phyloP scores from a whole-genome alignment of 2,888 invertebrate genomes.

The Camptogramma bilineatum region DNA sequence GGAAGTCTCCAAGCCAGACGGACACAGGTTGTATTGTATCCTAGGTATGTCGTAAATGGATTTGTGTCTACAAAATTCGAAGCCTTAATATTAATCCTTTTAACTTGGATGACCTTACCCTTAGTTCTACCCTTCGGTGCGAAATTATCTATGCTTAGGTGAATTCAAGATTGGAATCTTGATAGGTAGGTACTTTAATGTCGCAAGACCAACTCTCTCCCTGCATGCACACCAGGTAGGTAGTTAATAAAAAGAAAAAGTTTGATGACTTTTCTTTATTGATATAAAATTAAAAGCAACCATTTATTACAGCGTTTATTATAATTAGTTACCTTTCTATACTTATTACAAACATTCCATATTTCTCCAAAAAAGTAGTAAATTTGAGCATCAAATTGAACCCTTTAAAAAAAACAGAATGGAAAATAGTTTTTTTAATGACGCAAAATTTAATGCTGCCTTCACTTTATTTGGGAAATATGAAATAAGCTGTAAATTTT shows the following conservation, averaged over 20 bases:
- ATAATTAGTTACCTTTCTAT: constrained; percentile 66
- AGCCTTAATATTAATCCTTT: too few species aligned
- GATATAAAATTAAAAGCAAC: constrained; percentile 84
- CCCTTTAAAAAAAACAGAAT: too few species aligned
- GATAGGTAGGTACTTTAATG: too few species aligned
- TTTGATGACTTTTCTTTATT: constrained; percentile 67
- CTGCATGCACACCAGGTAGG: neutral
- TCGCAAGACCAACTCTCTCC: too few species aligned
- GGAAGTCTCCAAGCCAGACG: neutral
- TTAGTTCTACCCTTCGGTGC: too few species aligned
- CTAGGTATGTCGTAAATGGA: too few species aligned
- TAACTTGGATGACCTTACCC: too few species aligned
- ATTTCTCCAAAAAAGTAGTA: neutral
- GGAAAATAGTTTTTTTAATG: too few species aligned
- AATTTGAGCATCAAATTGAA: too few species aligned
- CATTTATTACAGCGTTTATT: constrained; percentile 80
- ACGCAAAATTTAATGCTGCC: neutral
- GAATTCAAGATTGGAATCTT: too few species aligned
- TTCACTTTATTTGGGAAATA: constrained; percentile 1
- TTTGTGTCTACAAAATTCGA: too few species aligned
- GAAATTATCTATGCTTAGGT: too few species aligned
- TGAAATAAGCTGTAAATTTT: constrained; percentile 49
- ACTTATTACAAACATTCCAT: constrained; percentile 9
- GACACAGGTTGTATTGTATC: neutral
- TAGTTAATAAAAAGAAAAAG: constrained; percentile 46